phyloP scores from a whole-genome alignment of 2,113 vertebrate species.

The Platichthys flesus region DNA sequence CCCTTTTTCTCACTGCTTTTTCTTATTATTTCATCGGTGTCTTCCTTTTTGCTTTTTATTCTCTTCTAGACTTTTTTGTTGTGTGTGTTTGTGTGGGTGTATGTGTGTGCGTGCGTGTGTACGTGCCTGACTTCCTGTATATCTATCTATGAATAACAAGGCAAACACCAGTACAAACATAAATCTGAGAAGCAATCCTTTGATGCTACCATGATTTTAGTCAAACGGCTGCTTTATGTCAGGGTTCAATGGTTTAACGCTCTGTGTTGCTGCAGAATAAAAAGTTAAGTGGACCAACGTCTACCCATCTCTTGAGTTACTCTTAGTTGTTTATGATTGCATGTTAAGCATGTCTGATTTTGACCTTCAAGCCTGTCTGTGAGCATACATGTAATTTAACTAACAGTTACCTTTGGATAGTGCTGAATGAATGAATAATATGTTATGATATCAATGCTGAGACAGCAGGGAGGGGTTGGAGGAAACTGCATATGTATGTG shows the following conservation, averaged over 20 bases:
- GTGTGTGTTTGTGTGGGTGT: conserved; percentile 2
- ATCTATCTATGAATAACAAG: background rate
- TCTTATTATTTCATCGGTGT: conserved; percentile 76
- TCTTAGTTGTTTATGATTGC: no score
- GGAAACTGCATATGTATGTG: conserved; percentile 5
- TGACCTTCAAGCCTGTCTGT: background rate
- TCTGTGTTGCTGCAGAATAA: conserved; percentile 5
- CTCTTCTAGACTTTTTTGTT: background rate
- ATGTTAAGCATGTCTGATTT: background rate
- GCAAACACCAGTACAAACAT: background rate
- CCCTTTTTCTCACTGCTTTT: conserved; percentile 86
- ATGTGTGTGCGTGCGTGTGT: background rate
- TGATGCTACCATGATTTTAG: background rate
- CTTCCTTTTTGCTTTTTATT: conserved; percentile 32
- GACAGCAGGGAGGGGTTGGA: conserved; percentile 3
- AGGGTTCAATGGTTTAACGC: background rate
- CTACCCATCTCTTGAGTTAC: background rate
- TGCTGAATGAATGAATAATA: background rate
- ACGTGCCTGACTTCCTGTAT: background rate
- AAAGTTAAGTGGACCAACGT: background rate
- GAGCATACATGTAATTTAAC: background rate
- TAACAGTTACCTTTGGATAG: background rate
- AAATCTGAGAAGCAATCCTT: background rate
- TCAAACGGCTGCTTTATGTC: conserved; percentile 26
- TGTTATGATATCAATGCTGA: background rate